Base-by-base conservation (phyloP, 2,888 invertebrate genomes). In the Baronia brevicornis region DNA sequence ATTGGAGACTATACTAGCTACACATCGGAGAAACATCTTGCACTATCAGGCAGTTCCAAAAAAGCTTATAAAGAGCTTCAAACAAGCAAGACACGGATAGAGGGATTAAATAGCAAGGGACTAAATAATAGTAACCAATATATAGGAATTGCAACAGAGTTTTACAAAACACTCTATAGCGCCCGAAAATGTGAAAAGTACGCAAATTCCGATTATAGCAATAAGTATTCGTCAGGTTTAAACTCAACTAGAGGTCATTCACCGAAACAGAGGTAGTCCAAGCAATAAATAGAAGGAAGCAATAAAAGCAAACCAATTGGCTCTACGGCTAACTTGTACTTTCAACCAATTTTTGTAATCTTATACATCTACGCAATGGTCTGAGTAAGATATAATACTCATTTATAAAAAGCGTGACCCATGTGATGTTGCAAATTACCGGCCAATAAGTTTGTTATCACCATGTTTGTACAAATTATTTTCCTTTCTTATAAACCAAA, bases 31-130 rank as follows among this genome's bases (percentile, higher is more conserved):
- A 29, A n/a, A 22, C 30, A 41, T 26, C 12, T 41, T 11, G 2
- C 24, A 4, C 9, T 3, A 6, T 19, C 25, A 1, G 33, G 38
- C 1, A 36, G 38, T 17, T 26, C 28, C 13, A 38, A 41, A 20
- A 41, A 31, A 11, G 36, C 38, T 2, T 36, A 28, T n/a, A 41
- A 38, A 19, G 30, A 41, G 24, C 38, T 46, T 3, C 34, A 13
- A 29, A 38, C 40, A 5, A 32, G 34, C n/a, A 36, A 20, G 26
- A 31, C 33, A 2, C 40, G 43, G 43, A 41, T 43, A 12, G 38
- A 40, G 15, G 31, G 41, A n/a, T n/a, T 46, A 8, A 33, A 23
- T 5, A 28, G 21, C 5, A 36, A 9, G 27, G 12, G 22, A 3
- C 3, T 31, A 4, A 5, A 21, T 26, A 33, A 28, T 2, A 19